Conservation (phyloP, 2,797 vertebrate genomes). For the Amniataba percoides region DNA sequence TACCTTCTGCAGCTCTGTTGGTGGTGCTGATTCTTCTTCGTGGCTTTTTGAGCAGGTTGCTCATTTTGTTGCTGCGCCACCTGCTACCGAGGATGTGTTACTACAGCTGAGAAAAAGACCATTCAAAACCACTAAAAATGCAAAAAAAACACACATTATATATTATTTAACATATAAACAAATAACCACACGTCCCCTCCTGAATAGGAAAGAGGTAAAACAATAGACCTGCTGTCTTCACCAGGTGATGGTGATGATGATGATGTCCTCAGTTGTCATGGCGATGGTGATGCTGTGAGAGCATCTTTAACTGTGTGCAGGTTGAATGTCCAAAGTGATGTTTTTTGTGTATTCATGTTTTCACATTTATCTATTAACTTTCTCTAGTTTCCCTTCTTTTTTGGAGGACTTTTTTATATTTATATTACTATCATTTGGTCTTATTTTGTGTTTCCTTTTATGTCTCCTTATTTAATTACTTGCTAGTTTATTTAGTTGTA, state of each 20-base stretch:
- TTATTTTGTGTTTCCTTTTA: too few relatives aligned
- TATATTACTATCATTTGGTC: too few relatives aligned
- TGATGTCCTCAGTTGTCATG: not conserved
- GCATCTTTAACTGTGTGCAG: too few relatives aligned
- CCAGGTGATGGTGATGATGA: not conserved
- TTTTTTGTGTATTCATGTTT: too few relatives aligned
- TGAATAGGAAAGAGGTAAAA: not conserved
- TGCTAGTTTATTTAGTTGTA: too few relatives aligned
- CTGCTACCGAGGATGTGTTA: slow-evolving; percentile 20
- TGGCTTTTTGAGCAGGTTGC: not conserved
- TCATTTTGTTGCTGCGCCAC: slow-evolving; percentile 27
- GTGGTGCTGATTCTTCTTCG: slow-evolving; percentile 43
- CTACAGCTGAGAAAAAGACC: slow-evolving; percentile 2
- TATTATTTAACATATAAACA: not conserved
- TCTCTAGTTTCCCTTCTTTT: too few relatives aligned
- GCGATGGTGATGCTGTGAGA: too few relatives aligned
- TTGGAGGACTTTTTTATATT: too few relatives aligned
- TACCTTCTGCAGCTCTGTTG: slow-evolving; percentile 43
- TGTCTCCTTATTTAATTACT: too few relatives aligned
- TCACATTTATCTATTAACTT: too few relatives aligned
- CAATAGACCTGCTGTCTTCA: not conserved
- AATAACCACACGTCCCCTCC: not conserved
- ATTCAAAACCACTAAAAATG: not conserved
- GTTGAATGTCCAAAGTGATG: too few relatives aligned
- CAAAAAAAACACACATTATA: not conserved